Evolutionary conservation across 2,797 vertebrate genomes (phyloP).

Genomic region (Peromyscus attwateri): DNA sequence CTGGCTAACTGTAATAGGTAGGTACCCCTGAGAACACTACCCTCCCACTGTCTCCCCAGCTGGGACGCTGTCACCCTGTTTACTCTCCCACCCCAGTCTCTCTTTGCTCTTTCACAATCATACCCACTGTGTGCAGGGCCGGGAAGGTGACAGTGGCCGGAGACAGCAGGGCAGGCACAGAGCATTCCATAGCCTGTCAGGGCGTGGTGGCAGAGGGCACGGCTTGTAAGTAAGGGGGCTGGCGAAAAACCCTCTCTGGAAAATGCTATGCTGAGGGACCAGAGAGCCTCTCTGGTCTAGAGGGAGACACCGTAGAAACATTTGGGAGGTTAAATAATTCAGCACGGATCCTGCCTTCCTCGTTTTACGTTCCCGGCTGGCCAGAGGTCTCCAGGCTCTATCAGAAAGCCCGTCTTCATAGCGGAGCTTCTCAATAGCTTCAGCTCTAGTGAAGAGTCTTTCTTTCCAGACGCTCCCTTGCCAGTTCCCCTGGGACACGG

Average conservation of each 20-base stretch:
- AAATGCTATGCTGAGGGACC: constrained; percentile 43
- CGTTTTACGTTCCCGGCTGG: not conserved
- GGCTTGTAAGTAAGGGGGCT: constrained; percentile 3
- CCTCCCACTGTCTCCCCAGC: not conserved
- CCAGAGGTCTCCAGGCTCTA: not conserved
- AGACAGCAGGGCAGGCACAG: not conserved
- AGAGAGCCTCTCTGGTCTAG: constrained; percentile 15
- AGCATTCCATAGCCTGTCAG: not conserved
- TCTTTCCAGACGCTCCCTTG: not conserved
- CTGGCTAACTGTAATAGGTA: not conserved
- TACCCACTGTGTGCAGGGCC: not conserved
- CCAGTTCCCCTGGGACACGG: not conserved
- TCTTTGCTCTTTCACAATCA: not conserved
- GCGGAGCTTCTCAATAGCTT: not conserved
- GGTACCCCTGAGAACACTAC: not conserved
- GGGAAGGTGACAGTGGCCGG: not conserved
- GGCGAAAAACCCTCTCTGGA: constrained; percentile 24
- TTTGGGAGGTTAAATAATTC: constrained; percentile 32
- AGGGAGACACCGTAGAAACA: constrained; percentile 36
- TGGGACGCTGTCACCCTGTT: not conserved
- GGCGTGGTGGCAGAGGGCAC: not conserved
- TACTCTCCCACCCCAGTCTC: not conserved
- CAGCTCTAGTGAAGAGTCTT: not conserved
- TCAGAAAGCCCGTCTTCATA: not conserved
- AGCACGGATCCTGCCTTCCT: not conserved